A percentile compares a stretch with the other conserved stretches of the same genome.
phyloP scores from a whole-genome alignment of 1,140 invertebrate species.

The Drosophila bocki region DNA sequence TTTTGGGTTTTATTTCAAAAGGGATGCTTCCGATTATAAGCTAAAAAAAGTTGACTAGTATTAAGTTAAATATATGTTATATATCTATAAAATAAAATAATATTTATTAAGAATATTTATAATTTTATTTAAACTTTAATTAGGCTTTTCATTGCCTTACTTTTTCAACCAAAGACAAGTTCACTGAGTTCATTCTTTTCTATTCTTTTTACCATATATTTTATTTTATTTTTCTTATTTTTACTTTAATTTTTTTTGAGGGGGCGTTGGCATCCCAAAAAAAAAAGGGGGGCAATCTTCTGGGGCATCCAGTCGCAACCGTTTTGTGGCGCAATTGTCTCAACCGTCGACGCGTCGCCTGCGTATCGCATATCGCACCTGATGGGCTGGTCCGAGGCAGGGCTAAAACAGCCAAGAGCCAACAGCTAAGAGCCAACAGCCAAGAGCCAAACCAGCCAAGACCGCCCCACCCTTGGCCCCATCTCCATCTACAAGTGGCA shows the following conservation, averaged over 20 bases:
- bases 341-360: constrained; percentile 51
- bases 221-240: background rate
- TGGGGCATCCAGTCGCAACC: constrained; percentile 78
- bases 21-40: background rate
- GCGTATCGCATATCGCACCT: constrained; percentile 84
- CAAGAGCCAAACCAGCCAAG: constrained; percentile 9
- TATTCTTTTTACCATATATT: constrained; percentile 2
- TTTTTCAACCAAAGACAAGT: constrained; percentile 21
- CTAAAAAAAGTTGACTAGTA: background rate
- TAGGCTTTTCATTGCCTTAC: background rate
- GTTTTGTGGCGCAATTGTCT: constrained; percentile 77
- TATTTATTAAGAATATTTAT: background rate
- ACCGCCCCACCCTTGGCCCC: constrained; percentile 25
- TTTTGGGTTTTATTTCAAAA: background rate
- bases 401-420: constrained; percentile 11
- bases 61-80: background rate
- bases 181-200: constrained; percentile 7
- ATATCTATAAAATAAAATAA: background rate
- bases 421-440: constrained; percentile 3
- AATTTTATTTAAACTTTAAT: background rate
- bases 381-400: constrained; percentile 55
- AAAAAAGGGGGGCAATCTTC: constrained; percentile 59
- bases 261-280: constrained; percentile 14
- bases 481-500: constrained; percentile 9
- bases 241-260: background rate